phyloP scores from a whole-genome alignment of 2,888 invertebrate genomes.

The Agrotis segetum region DNA sequence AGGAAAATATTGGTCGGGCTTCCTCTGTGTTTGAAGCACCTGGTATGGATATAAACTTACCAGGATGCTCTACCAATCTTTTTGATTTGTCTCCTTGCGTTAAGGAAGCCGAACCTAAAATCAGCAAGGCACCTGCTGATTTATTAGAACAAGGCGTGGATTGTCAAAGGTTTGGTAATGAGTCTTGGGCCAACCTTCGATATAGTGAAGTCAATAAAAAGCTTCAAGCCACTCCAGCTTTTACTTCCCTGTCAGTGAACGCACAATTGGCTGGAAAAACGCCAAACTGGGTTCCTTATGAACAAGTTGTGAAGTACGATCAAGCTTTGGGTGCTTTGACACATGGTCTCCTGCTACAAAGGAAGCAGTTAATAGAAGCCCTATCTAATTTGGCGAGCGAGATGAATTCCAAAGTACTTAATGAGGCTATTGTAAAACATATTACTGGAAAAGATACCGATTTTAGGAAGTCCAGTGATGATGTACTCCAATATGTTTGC shows the following conservation, averaged over 20 bases:
- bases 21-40: constrained; percentile 1
- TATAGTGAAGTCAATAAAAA: constrained; percentile 7
- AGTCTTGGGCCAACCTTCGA: constrained; percentile 1
- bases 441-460: no score
- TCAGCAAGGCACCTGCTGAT: not conserved
- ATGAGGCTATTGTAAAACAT: not conserved
- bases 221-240: constrained; percentile 2
- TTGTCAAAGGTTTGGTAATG: constrained; percentile 3
- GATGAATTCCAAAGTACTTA: not conserved
- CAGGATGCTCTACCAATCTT: not conserved
- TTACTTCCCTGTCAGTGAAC: constrained; percentile 2
- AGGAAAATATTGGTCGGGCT: constrained; percentile 3
- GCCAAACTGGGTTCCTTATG: constrained; percentile 1
- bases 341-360: not conserved
- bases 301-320: not conserved
- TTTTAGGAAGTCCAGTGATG: no score
- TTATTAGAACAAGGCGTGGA: not conserved
- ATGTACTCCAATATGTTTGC: no score
- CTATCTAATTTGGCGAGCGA: not conserved
- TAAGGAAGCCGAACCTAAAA: not conserved
- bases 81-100: not conserved
- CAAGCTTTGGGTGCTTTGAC: not conserved
- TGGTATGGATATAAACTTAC: not conserved
- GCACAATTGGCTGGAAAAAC: not conserved
- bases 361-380: not conserved